These are phyloP conservation scores for Meda fulgida DNA, from an alignment of 2,797 vertebrate species.

Conservation along the genomic window DNA sequence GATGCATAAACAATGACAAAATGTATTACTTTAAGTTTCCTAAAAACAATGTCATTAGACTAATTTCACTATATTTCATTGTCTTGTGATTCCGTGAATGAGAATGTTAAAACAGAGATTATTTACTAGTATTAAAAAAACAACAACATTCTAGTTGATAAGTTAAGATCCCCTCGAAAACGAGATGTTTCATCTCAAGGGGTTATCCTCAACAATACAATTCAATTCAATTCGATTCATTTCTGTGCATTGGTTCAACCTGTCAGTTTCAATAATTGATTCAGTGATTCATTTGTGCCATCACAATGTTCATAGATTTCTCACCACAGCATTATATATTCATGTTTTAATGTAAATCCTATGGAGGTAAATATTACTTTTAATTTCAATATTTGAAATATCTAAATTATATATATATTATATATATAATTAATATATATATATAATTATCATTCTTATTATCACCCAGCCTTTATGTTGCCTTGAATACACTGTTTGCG, in stretches of 20 bases:
- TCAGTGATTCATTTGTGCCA: not conserved
- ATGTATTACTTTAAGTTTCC: not conserved
- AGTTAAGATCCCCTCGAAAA: too few relatives aligned
- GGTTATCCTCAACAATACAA: too few relatives aligned
- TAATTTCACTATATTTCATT: not conserved
- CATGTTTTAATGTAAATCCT: not conserved
- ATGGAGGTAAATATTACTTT: not conserved
- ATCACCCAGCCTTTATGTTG: too few relatives aligned
- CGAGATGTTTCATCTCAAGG: too few relatives aligned
- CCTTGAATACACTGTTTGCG: not conserved
- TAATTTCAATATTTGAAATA: not conserved
- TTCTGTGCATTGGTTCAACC: too few relatives aligned
- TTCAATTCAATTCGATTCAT: too few relatives aligned
- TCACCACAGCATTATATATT: not conserved
- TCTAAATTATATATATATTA: too few relatives aligned
- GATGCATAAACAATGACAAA: not conserved
- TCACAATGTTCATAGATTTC: not conserved
- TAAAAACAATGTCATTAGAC: not conserved
- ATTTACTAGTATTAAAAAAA: too few relatives aligned
- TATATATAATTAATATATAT: too few relatives aligned
- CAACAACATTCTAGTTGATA: not conserved
- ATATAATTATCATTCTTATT: too few relatives aligned
- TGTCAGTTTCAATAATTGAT: not conserved
- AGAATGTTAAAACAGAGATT: too few relatives aligned
- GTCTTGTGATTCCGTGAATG: not conserved